Evolutionary conservation across 2,888 invertebrate species (phyloP).

Genomic region (Emmelina monodactyla): DNA sequence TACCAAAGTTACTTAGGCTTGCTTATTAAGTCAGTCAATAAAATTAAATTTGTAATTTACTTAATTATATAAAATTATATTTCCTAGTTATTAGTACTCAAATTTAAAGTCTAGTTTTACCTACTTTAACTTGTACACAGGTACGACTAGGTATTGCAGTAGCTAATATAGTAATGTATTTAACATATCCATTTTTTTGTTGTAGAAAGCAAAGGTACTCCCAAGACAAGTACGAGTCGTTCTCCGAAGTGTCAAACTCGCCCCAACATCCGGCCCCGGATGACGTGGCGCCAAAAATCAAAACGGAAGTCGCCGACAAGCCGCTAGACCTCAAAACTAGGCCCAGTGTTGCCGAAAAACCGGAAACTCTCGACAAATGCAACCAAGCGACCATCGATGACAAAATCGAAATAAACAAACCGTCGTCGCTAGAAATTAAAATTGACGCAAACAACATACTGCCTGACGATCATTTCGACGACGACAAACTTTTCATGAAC

Average conservation of each 20-base stretch:
- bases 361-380: slow-evolving; percentile 35
- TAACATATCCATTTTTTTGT: slow-evolving; percentile 7
- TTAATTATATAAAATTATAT: too few relatives aligned
- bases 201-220: slow-evolving; percentile 50
- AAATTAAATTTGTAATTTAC: too few relatives aligned
- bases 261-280: slow-evolving; percentile 47
- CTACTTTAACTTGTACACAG: too few relatives aligned
- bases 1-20: too few relatives aligned
- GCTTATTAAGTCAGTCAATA: too few relatives aligned
- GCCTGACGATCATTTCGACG: slow-evolving; percentile 52
- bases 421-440: slow-evolving; percentile 40
- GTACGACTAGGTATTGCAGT: too few relatives aligned
- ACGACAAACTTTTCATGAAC: slow-evolving; percentile 53
- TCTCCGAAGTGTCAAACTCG: slow-evolving; percentile 50
- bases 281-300: slow-evolving; percentile 35
- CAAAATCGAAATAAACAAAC: slow-evolving; percentile 26
- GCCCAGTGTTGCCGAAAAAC: slow-evolving; percentile 26
- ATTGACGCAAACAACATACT: slow-evolving; percentile 48
- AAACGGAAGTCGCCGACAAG: slow-evolving; percentile 35
- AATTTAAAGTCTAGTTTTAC: too few relatives aligned
- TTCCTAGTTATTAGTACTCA: too few relatives aligned
- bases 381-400: slow-evolving; percentile 30
- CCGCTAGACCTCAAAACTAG: slow-evolving; percentile 44
- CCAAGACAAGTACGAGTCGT: slow-evolving; percentile 53
- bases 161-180: too few relatives aligned